These are phyloP conservation scores for Chaetops frenatus DNA, from an alignment of 2,113 vertebrate genomes.

Conservation along the genomic window DNA sequence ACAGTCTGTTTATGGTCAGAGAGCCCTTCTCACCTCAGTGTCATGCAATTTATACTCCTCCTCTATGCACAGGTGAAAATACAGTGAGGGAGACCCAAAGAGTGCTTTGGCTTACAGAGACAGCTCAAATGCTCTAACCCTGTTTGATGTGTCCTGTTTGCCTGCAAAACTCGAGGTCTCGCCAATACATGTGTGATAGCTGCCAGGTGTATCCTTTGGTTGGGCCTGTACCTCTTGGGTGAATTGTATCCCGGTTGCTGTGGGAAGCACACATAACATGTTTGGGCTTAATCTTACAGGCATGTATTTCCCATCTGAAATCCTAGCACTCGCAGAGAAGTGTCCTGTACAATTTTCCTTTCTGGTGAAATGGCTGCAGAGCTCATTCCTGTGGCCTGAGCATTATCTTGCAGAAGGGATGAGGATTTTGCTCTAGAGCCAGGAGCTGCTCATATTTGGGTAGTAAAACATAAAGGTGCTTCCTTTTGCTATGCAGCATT, in stretches of 20 bases:
- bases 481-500: background rate
- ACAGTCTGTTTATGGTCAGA: background rate
- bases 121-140: background rate
- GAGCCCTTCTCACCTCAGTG: background rate
- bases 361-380: background rate
- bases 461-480: background rate
- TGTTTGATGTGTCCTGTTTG: background rate
- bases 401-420: background rate
- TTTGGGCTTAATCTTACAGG: background rate
- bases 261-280: background rate
- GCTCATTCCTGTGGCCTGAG: background rate
- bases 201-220: background rate
- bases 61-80: background rate
- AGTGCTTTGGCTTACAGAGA: background rate
- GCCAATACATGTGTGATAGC: accelerated
- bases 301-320: background rate
- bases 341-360: background rate
- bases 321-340: background rate
- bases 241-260: background rate
- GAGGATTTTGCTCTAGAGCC: background rate
- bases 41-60: background rate
- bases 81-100: background rate
- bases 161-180: background rate
- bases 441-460: background rate
- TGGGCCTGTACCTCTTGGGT: background rate